Conservation (phyloP, 2,888 invertebrate genomes). For the Drosophila anceps region DNA sequence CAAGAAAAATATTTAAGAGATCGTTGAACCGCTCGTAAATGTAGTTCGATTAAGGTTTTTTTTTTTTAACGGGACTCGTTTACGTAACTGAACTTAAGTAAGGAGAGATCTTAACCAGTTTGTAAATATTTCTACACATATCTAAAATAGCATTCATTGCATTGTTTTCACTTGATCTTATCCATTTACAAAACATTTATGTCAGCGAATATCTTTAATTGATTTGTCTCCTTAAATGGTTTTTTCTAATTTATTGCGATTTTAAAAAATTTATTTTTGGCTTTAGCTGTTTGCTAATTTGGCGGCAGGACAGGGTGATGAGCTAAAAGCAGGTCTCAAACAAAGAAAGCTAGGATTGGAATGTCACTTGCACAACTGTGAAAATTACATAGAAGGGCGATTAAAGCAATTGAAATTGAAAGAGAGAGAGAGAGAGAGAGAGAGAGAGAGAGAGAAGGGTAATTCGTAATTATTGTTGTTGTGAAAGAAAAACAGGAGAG, state of each 20-base stretch:
- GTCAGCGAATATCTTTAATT: neutral
- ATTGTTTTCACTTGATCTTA: neutral
- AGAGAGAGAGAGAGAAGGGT: neutral
- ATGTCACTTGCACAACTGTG: neutral
- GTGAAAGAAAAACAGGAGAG: neutral
- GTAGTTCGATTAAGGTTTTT: constrained; percentile 9
- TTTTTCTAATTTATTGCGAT: constrained; percentile 10
- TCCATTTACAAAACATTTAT: neutral
- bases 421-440: neutral
- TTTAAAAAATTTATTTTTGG: neutral
- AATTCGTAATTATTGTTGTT: neutral
- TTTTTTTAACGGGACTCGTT: constrained; percentile 9
- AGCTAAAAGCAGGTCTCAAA: neutral
- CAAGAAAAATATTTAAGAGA: constrained; percentile 41
- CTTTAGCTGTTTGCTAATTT: neutral
- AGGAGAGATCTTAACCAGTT: constrained; percentile 14
- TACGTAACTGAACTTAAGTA: constrained; percentile 8
- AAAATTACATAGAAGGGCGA: neutral
- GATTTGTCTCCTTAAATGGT: constrained; percentile 1
- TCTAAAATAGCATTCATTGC: neutral
- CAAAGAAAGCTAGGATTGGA: neutral
- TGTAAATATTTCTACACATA: neutral
- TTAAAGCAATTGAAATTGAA: neutral
- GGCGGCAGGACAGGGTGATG: neutral
- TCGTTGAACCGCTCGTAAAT: constrained; percentile 52